A percentile compares a stretch with the other conserved stretches of the same genome.
Evolutionary conservation across 2,113 vertebrate genomes (phyloP).

Genomic region (Colossoma macropomum): DNA sequence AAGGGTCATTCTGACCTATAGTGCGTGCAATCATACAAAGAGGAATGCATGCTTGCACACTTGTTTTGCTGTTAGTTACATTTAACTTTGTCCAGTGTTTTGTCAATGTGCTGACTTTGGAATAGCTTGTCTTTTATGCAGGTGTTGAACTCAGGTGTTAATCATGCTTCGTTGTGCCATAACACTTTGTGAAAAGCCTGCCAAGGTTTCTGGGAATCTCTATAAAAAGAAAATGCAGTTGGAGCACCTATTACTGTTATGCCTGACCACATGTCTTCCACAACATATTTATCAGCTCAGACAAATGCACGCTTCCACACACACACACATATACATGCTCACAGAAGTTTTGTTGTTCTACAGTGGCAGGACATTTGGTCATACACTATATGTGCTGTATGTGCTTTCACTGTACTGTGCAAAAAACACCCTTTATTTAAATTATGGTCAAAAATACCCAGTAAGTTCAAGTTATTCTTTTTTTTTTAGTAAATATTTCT

Average conservation of each 20-base stretch:
- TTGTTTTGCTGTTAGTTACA: constrained; percentile 36
- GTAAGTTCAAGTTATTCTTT: no score
- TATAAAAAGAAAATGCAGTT: neutral
- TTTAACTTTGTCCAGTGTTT: constrained; percentile 20
- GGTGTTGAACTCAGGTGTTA: neutral
- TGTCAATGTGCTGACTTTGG: neutral
- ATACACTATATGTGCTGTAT: no score
- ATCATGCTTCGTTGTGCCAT: neutral
- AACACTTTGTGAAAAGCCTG: neutral
- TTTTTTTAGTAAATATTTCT: no score
- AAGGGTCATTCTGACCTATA: constrained; percentile 51
- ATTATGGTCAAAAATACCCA: no score
- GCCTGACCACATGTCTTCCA: neutral
- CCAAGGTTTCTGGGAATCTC: neutral
- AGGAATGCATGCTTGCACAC: constrained; percentile 53
- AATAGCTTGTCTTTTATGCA: neutral
- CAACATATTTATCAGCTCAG: neutral
- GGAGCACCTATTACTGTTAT: neutral
- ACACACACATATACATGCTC: constrained; percentile 1
- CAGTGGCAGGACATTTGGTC: no score
- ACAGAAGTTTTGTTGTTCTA: no score
- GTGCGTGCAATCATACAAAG: constrained; percentile 49
- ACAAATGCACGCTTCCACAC: neutral
- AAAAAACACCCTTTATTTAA: no score
- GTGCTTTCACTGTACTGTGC: no score